A percentile compares a stretch with the other conserved stretches of the same genome.
Conservation (phyloP, 2,113 vertebrate species). For the Macrotus californicus region DNA sequence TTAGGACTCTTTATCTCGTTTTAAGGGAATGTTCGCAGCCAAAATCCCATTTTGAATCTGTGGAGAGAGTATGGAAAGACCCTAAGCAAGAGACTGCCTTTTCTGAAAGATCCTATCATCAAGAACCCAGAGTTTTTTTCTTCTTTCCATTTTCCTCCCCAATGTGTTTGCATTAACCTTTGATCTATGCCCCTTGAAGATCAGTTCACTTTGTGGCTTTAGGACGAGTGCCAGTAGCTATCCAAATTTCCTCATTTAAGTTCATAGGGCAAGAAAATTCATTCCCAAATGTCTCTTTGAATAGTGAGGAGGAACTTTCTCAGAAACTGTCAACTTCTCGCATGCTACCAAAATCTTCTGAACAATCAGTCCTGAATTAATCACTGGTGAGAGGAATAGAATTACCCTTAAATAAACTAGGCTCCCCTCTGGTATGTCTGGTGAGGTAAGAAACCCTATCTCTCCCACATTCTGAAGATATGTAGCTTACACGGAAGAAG, state of each 20-base stretch:
- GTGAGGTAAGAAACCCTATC: neutral
- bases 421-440: neutral
- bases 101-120: neutral
- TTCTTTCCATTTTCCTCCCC: neutral
- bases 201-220: neutral
- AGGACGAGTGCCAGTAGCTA: neutral
- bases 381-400: neutral
- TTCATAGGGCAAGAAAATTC: neutral
- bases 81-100: neutral
- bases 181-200: neutral
- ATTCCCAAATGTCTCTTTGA: neutral
- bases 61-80: neutral
- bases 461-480: neutral
- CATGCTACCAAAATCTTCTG: neutral
- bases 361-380: neutral
- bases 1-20: neutral
- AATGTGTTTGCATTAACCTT: neutral
- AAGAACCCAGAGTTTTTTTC: neutral
- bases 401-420: neutral
- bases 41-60: neutral
- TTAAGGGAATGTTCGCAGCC: neutral
- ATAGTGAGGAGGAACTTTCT: neutral
- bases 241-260: neutral
- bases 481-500: neutral
- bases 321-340: neutral